Evolutionary conservation across 2,888 invertebrate species (phyloP), one percentile per base, ranked within the genome.

Genomic region (Phyllotreta cruciferae): DNA sequence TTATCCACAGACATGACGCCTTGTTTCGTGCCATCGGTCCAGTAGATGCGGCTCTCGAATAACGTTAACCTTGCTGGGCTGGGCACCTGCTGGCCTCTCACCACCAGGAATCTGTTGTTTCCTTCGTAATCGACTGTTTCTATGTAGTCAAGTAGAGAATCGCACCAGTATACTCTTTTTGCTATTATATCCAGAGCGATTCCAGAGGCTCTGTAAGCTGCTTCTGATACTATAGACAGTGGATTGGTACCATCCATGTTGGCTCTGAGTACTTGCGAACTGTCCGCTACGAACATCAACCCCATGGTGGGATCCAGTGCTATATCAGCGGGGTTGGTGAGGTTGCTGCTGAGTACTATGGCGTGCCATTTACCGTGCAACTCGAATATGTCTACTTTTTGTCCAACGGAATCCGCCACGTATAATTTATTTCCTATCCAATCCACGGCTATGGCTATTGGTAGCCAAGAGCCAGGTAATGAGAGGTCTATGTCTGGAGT

Each of bases 341-440:
- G 83, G 78, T 97, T 96, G 53, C 94, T 92, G 11, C 94, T 93
- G 0, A 98, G 83, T 0, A 94, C 94, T 8, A 98, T 93, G 0
- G 95, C 95, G 78, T 98, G 94, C 83, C 90, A 90, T 58, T 90
- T 86, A 0, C 93, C 94, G 72, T 90, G 90, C 70, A 96, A 83
- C 79, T 96, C 95, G 77, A 96, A 94, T 0, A 98, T 91, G 78
- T 97, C 97, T 62, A 99, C 90, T 83, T 94, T 95, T 79, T 96
- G 94, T 0, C 96, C 96, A 14, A 95, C 86, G 13, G 92, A 88
- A 80, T 98, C 98, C 0, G 94, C 94, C 13, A 97, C 93, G 82
- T 98, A 98, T 6, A 99, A 85, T 79, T 97, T 98, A 79, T 96
- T 92, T 0, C 96, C 96, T 45, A 98, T 89, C 96, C 98, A 99